Conservation (phyloP, 2,113 vertebrate species). For the Atractosteus spatula region DNA sequence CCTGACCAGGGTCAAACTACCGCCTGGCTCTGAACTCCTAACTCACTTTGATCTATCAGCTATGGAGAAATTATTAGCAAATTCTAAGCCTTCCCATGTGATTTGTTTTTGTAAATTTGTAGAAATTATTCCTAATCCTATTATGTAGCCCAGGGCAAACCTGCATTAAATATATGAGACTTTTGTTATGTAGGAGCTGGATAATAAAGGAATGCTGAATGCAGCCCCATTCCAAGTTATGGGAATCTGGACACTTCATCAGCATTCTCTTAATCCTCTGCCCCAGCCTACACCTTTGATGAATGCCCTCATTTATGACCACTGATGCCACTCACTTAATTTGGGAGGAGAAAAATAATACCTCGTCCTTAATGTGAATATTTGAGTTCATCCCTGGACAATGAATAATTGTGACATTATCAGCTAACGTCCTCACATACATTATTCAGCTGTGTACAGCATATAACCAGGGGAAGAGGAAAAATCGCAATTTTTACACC, state of each 20-base stretch:
- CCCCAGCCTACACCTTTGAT: conserved; percentile 78
- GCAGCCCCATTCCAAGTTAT: conserved; percentile 80
- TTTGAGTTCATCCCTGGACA: conserved; percentile 73
- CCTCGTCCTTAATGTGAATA: conserved; percentile 73
- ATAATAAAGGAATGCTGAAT: conserved; percentile 82
- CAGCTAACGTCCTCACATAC: conserved; percentile 72
- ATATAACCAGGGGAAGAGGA: conserved; percentile 77
- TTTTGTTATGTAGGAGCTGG: conserved; percentile 87
- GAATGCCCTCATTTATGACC: conserved; percentile 78
- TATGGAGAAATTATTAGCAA: conserved; percentile 98
- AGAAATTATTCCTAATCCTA: conserved; percentile 99
- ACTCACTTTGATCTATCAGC: conserved; percentile 94
- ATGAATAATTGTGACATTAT: conserved; percentile 87
- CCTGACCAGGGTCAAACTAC: conserved; percentile 92
- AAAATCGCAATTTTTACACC: conserved; percentile 85
- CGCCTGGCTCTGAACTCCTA: conserved; percentile 78
- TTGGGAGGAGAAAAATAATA: conserved; percentile 75
- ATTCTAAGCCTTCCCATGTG: conserved; percentile 97
- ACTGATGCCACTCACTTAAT: conserved; percentile 76
- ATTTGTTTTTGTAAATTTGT: conserved; percentile 99
- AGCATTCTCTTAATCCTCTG: conserved; percentile 82
- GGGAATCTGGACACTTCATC: conserved; percentile 86
- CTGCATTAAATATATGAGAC: conserved; percentile 90
- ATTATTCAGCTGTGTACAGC: conserved; percentile 82
- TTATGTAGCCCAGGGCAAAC: conserved; percentile 88